A percentile compares a stretch with the other conserved stretches of the same genome.
Evolutionary conservation across 2,888 invertebrate genomes (phyloP).

Genomic region (Sarcophaga carnaria): DNA sequence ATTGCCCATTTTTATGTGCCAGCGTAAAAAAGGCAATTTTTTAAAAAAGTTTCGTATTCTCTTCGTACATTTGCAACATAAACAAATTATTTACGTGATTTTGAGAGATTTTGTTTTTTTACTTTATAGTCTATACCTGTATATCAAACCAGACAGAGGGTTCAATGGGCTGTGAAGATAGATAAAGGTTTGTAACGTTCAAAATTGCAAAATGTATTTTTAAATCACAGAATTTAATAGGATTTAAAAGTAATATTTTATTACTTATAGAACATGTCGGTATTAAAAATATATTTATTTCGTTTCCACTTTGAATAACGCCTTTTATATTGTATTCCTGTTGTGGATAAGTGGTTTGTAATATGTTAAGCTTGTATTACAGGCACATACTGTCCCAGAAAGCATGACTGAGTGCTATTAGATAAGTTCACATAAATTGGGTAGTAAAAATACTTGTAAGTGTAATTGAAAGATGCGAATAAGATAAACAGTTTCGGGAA

Average conservation of each 20-base stretch:
- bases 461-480: too few relatives aligned
- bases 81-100: slow-evolving; percentile 59
- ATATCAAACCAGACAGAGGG: background rate
- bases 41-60: background rate
- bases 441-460: too few relatives aligned
- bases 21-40: background rate
- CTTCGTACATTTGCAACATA: slow-evolving; percentile 35
- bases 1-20: slow-evolving; percentile 52
- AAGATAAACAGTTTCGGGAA: too few relatives aligned
- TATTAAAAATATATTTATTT: background rate
- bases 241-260: background rate
- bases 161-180: background rate
- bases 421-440: too few relatives aligned
- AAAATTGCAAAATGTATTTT: background rate
- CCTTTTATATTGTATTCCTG: background rate
- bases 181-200: background rate
- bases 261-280: background rate
- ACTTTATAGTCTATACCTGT: background rate
- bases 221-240: background rate
- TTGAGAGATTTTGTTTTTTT: slow-evolving; percentile 30
- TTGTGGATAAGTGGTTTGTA: background rate
- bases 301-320: background rate
- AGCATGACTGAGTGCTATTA: too few relatives aligned
- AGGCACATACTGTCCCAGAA: background rate
- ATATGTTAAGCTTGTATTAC: background rate